Conservation (phyloP, 2,113 vertebrate genomes). For the Microtus montanus region DNA sequence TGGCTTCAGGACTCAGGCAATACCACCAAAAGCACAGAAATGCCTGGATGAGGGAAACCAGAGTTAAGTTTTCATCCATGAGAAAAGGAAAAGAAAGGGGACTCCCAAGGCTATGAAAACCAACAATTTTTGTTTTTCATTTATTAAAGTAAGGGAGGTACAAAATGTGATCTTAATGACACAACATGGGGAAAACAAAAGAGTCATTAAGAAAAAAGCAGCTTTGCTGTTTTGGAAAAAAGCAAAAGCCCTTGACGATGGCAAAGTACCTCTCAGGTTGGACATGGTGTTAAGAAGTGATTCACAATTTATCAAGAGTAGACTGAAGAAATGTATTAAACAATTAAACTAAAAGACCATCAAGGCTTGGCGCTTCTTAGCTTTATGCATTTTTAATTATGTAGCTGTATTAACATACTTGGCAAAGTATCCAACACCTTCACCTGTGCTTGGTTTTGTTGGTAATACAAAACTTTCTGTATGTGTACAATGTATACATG, state of each 20-base stretch:
- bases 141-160: conserved; percentile 8
- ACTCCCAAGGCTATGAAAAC: background rate
- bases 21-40: background rate
- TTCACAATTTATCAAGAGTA: background rate
- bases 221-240: conserved; percentile 12
- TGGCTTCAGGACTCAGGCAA: background rate
- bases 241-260: background rate
- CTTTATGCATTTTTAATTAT: background rate
- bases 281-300: background rate
- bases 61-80: background rate
- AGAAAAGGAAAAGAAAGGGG: background rate
- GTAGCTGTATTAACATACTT: background rate
- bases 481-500: background rate
- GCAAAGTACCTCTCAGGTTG: background rate
- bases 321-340: background rate
- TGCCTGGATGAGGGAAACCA: background rate
- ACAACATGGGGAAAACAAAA: background rate
- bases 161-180: conserved; percentile 17
- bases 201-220: background rate
- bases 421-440: background rate
- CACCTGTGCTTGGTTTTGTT: background rate
- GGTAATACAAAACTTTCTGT: background rate
- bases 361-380: background rate
- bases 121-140: background rate
- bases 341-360: conserved; percentile 35